These are phyloP conservation scores for Choristoneura fumiferana DNA, from an alignment of 1,140 invertebrate genomes.

Conservation along the genomic window DNA sequence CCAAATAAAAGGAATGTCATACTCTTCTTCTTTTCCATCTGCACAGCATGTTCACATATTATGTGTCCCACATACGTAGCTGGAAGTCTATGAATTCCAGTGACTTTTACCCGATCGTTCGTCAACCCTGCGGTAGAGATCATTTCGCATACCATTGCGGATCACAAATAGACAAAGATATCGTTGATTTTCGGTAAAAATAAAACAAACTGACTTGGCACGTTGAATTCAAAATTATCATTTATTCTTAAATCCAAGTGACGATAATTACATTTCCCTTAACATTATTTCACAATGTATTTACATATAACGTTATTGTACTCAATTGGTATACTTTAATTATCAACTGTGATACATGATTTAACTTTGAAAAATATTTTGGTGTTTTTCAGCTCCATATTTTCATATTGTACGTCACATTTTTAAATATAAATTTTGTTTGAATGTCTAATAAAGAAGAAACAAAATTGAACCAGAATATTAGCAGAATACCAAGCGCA, in stretches of 20 bases:
- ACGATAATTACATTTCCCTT: constrained; percentile 60
- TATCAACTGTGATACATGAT: constrained; percentile 44
- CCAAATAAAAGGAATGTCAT: too few species aligned
- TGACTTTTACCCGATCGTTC: too few species aligned
- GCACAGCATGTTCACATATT: too few species aligned
- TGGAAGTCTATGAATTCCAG: too few species aligned
- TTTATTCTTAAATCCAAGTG: constrained; percentile 66
- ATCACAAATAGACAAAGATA: background rate
- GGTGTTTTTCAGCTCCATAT: constrained; percentile 19
- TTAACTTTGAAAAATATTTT: constrained; percentile 37
- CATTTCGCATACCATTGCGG: background rate
- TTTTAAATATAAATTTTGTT: too few species aligned
- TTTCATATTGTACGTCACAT: too few species aligned
- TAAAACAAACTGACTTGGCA: constrained; percentile 69
- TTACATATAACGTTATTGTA: constrained; percentile 73
- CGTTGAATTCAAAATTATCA: constrained; percentile 73
- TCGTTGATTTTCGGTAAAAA: constrained; percentile 27
- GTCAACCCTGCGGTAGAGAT: too few species aligned
- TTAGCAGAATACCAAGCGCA: too few species aligned
- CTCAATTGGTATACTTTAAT: constrained; percentile 67
- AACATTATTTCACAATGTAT: constrained; percentile 64
- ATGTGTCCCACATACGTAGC: too few species aligned
- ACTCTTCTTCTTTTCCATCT: too few species aligned
- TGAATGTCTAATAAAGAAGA: too few species aligned
- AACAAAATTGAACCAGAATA: too few species aligned